Conservation (phyloP, 2,888 invertebrate genomes). For the Aspidiotus rigidus region DNA sequence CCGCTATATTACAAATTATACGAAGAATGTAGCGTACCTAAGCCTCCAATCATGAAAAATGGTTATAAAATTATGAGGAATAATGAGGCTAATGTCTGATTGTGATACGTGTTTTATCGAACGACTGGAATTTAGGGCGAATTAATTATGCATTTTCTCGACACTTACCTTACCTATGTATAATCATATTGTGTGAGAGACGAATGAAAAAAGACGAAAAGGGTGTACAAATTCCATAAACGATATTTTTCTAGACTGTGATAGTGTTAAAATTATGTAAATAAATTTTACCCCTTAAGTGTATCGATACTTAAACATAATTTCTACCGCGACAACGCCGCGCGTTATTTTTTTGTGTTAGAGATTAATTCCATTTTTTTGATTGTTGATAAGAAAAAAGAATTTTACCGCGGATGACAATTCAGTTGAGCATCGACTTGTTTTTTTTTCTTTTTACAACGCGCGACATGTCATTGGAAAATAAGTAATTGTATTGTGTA, state of each 20-base stretch:
- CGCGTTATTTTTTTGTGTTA: too few species aligned
- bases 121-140: background rate
- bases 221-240: background rate
- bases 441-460: too few species aligned
- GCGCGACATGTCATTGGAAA: too few species aligned
- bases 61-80: slow-evolving; percentile 33
- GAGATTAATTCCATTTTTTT: too few species aligned
- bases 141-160: background rate
- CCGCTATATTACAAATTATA: slow-evolving; percentile 39
- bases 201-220: too few species aligned
- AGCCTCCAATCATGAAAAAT: slow-evolving; percentile 36
- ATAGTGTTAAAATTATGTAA: slow-evolving; percentile 14
- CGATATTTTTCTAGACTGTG: slow-evolving; percentile 19
- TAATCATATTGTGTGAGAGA: too few species aligned
- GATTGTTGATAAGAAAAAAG: too few species aligned
- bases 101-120: slow-evolving; percentile 1
- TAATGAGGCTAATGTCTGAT: slow-evolving; percentile 24
- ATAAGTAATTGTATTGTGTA: too few species aligned
- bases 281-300: background rate
- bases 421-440: too few species aligned
- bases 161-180: background rate
- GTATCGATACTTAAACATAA: too few species aligned
- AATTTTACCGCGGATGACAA: too few species aligned
- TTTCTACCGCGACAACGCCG: too few species aligned
- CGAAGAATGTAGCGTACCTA: slow-evolving; percentile 39